Evolutionary conservation across 2,797 vertebrate species (phyloP), one percentile per base, ranked within the genome.

Genomic region (Manis crassicaudata): DNA sequence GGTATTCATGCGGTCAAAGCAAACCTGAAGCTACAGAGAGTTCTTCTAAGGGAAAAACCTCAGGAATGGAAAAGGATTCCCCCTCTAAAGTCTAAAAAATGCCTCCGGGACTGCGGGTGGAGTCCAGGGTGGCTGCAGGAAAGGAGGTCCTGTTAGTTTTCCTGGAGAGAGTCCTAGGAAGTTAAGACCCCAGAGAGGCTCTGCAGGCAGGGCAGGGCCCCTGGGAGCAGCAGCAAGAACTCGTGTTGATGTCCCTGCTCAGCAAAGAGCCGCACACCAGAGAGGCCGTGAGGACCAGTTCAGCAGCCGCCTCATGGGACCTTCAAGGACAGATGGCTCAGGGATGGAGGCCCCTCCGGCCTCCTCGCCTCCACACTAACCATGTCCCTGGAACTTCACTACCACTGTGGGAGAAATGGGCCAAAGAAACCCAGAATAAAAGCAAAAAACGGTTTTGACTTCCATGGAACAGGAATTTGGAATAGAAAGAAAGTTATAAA

Each of bases 181-280:
- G 62, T 32, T 7, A 18, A 50, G 46, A 37, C 11, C 14, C 18
- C 16, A 25, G 4, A 27, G 2, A 62, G 25, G 14, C 23, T 50
- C 40, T 54, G 35, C 70, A 52, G n/a, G 27, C 3, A 10, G 12
- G 13, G 7, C 25, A 18, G 18, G 32, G 32, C 2, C 46, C n/a
- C 32, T 0, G 4, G 13, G 20, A 52, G 11, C 13, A 6, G 65
- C 63, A 18, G 27, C 25, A 43, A 37, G 79, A 81, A 43, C 32
- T 67, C 32, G 62, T 1, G 83, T 35, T 21, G 4, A 0, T 16
- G 3, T 40, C 35, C 85, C 25, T 1, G 10, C 5, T n/a, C 1
- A 0, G 14, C 10, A 40, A n/a, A 56, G 18, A 72, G 43, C 35
- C 25, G 32, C 6, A 3, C 2, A 9, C 29, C 3, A 8, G 14